These are phyloP conservation scores for Entomobrya multifasciata DNA, from an alignment of 2,888 invertebrate genomes.

Conservation along the genomic window DNA sequence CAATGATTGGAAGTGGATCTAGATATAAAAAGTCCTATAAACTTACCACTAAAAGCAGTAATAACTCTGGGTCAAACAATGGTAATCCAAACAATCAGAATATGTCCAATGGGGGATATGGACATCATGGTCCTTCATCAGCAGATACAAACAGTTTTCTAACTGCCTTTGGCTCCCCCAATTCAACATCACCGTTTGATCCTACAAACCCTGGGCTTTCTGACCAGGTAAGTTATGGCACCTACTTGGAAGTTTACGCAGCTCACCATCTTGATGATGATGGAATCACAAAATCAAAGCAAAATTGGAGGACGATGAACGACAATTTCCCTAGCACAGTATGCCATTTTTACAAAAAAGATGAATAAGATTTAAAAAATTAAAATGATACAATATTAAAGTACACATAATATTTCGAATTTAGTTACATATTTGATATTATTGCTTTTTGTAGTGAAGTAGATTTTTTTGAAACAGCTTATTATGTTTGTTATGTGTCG, in stretches of 20 bases:
- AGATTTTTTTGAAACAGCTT: too few species aligned
- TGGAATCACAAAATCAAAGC: conserved; percentile 63
- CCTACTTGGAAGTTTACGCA: conserved; percentile 63
- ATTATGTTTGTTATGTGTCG: conserved; percentile 6
- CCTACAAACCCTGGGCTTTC: conserved; percentile 64
- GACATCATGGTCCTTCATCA: conserved; percentile 30
- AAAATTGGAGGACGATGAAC: conserved; percentile 60
- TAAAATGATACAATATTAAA: too few species aligned
- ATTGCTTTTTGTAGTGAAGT: too few species aligned
- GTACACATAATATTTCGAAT: too few species aligned
- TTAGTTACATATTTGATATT: too few species aligned
- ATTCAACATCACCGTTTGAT: conserved; percentile 60
- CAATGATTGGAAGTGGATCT: conserved; percentile 74
- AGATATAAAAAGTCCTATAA: conserved; percentile 71
- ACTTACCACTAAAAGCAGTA: conserved; percentile 63
- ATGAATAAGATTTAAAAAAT: too few species aligned
- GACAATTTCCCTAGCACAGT: conserved; percentile 57
- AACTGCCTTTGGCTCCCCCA: conserved; percentile 62
- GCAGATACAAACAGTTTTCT: conserved; percentile 63
- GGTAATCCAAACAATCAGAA: conserved; percentile 57
- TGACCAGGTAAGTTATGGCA: conserved; percentile 71
- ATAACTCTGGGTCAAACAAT: conserved; percentile 57
- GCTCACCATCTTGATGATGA: conserved; percentile 60
- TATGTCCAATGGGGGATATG: conserved; percentile 49
- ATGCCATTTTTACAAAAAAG: conserved; percentile 60